Percentiles rank a stretch among this genome's conserved stretches.
Conservation (phyloP, 2,113 vertebrate species). For the Emydura subglobosa region DNA sequence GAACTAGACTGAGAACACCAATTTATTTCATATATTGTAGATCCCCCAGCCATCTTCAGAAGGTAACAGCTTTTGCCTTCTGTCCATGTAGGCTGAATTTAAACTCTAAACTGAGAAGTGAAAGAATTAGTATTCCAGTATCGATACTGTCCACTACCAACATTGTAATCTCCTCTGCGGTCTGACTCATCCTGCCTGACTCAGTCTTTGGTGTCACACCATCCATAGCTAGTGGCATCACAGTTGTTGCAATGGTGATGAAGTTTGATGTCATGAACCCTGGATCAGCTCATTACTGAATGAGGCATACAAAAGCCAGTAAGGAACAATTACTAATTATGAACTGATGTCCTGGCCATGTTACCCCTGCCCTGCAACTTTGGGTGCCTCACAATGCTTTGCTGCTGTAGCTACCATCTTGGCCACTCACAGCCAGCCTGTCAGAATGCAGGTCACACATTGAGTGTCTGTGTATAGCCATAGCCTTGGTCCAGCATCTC, state of each 20-base stretch:
- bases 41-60: background rate
- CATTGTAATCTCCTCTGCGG: background rate
- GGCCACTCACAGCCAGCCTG: background rate
- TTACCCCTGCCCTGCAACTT: background rate
- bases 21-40: background rate
- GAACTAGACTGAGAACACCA: background rate
- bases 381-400: background rate
- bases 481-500: background rate
- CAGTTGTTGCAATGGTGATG: background rate
- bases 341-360: background rate
- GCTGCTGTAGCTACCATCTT: background rate
- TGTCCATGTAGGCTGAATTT: conserved; percentile 21
- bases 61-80: fast-evolving
- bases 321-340: background rate
- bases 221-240: background rate
- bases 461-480: background rate
- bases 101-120: background rate
- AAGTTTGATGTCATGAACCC: fast-evolving
- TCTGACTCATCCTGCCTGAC: background rate
- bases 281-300: fast-evolving
- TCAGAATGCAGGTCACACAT: background rate
- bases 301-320: fast-evolving
- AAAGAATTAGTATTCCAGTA: background rate
- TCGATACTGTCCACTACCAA: background rate
- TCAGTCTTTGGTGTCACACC: background rate